Evolutionary conservation across 2,888 invertebrate genomes (phyloP).

Genomic region (Masnerella sp.): DNA sequence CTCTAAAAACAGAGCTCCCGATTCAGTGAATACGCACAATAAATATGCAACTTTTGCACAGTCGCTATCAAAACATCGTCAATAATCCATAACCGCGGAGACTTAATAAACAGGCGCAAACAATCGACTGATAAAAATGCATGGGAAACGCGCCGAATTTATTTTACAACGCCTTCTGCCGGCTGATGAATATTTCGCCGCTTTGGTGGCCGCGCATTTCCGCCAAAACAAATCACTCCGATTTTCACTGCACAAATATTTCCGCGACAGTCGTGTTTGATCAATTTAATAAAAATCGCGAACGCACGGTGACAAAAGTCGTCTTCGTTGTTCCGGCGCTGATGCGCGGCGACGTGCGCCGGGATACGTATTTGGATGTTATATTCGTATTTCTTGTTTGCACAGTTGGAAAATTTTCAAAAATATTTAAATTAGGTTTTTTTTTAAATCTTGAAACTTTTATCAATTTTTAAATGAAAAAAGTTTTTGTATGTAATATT

Average conservation of each 20-base stretch:
- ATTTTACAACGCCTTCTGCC: slow-evolving; percentile 35
- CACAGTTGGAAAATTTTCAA: no score
- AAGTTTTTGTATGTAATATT: no score
- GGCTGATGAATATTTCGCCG: slow-evolving; percentile 39
- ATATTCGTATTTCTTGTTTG: slow-evolving; percentile 53
- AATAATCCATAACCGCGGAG: not conserved
- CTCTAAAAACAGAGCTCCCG: no score
- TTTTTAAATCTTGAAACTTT: no score
- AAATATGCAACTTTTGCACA: not conserved
- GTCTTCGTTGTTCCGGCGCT: slow-evolving; percentile 40
- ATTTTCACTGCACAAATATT: slow-evolving; percentile 43
- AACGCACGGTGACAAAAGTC: slow-evolving; percentile 41
- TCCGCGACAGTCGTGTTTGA: slow-evolving; percentile 36
- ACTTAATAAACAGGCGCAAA: slow-evolving; percentile 11
- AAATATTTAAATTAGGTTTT: no score
- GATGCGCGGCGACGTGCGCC: slow-evolving; percentile 45
- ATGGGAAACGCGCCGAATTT: slow-evolving; percentile 18
- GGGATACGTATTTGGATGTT: slow-evolving; percentile 40
- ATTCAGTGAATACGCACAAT: not conserved
- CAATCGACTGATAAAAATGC: slow-evolving; percentile 37
- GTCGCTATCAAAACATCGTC: not conserved
- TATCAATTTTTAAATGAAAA: no score
- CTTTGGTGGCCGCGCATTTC: no score
- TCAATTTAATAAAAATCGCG: slow-evolving; percentile 49
- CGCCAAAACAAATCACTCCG: slow-evolving; percentile 42